phyloP scores from a whole-genome alignment of 1,140 invertebrate species.

The Cyclina sinensis region DNA sequence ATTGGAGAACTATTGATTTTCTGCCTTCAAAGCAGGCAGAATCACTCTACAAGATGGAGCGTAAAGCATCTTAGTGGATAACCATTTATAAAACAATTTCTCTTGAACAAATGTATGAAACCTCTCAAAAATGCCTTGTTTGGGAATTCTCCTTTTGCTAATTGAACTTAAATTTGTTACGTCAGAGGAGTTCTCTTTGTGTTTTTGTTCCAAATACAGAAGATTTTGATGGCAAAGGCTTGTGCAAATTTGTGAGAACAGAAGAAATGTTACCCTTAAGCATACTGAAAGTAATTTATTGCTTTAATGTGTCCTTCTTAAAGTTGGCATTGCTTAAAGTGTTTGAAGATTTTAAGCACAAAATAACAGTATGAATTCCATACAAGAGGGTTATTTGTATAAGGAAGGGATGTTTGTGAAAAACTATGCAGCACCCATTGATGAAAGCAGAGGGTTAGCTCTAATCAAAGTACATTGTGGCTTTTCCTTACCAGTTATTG shows the following conservation, averaged over 20 bases:
- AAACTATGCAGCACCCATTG: too few species aligned
- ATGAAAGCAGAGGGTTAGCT: too few species aligned
- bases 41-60: constrained; percentile 44
- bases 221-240: not conserved
- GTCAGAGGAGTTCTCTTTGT: not conserved
- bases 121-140: constrained; percentile 24
- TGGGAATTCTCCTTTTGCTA: constrained; percentile 16
- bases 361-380: too few species aligned
- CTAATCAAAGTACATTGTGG: too few species aligned
- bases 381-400: too few species aligned
- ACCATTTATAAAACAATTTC: constrained; percentile 64
- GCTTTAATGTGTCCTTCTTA: not conserved
- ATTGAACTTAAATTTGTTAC: constrained; percentile 58
- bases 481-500: too few species aligned
- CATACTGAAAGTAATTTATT: constrained; percentile 31
- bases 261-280: constrained; percentile 5
- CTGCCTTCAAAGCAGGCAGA: constrained; percentile 45
- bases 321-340: not conserved
- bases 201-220: constrained; percentile 28
- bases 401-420: too few species aligned
- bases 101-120: constrained; percentile 38
- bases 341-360: not conserved
- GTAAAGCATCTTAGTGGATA: constrained; percentile 63
- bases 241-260: constrained; percentile 41
- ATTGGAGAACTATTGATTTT: constrained; percentile 66